A percentile compares a stretch with the other conserved stretches of the same genome.
These are phyloP conservation scores for Drosophila rufa DNA, from an alignment of 1,140 invertebrate species.

Conservation along the genomic window DNA sequence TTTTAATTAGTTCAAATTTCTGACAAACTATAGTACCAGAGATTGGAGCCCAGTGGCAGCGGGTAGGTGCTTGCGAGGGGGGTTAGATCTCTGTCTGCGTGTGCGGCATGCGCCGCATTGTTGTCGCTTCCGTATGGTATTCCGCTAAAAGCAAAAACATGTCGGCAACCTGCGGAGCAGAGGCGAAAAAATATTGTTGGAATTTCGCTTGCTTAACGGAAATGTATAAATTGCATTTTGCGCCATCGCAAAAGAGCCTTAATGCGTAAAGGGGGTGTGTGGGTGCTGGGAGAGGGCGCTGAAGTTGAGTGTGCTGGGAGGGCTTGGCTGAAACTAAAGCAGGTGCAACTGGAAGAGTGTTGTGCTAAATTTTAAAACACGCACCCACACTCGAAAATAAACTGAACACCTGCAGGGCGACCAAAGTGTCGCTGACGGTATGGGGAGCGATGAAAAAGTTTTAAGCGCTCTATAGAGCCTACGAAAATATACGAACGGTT, in stretches of 20 bases:
- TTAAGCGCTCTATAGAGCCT: too few relatives aligned
- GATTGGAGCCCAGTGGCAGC: constrained; percentile 3
- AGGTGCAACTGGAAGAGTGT: constrained; percentile 66
- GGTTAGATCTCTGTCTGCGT: constrained; percentile 1
- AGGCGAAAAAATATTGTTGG: constrained; percentile 56
- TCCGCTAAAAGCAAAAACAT: constrained; percentile 72
- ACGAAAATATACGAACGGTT: too few relatives aligned
- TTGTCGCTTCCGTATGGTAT: constrained; percentile 48
- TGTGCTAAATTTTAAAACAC: constrained; percentile 73
- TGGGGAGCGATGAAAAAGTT: neutral
- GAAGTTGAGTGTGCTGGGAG: constrained; percentile 9
- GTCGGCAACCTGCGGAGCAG: constrained; percentile 36
- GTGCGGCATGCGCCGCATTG: constrained; percentile 32
- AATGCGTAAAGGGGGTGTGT: constrained; percentile 37
- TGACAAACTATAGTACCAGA: constrained; percentile 22
- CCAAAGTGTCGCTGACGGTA: constrained; percentile 46
- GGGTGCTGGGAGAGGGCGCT: neutral
- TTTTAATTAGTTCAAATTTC: constrained; percentile 70
- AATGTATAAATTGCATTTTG: constrained; percentile 83
- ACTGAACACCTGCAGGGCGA: constrained; percentile 58
- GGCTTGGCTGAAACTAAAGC: constrained; percentile 48
- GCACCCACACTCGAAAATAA: constrained; percentile 43
- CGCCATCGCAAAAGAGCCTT: constrained; percentile 47
- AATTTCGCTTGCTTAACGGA: constrained; percentile 76
- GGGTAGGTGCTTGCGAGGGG: neutral